Evolutionary conservation across 2,113 vertebrate species (phyloP).

Genomic region (Arizona elegans): DNA sequence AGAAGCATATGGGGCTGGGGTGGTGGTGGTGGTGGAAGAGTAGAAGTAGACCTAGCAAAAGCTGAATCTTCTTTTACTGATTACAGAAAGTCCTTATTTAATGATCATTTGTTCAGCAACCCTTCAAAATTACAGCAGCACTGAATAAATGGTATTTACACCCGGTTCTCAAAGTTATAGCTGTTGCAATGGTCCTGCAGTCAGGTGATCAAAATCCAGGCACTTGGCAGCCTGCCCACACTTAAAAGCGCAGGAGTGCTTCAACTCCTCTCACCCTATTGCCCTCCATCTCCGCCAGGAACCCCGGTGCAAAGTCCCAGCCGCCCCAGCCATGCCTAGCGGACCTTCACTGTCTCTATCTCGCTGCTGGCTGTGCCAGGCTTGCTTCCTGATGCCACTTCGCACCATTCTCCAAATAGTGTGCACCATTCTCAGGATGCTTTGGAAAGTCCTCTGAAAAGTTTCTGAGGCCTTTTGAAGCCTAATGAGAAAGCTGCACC

Average conservation of each 20-base stretch:
- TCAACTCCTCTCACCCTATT: neutral
- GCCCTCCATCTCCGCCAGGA: neutral
- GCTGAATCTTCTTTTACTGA: neutral
- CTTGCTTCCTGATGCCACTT: neutral
- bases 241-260: neutral
- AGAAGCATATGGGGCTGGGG: no score
- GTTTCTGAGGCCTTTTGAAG: neutral
- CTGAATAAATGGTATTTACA: neutral
- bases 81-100: neutral
- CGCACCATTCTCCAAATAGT: neutral
- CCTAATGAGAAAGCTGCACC: neutral
- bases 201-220: neutral
- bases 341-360: neutral
- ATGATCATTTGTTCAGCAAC: neutral
- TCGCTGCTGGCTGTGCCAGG: neutral
- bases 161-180: neutral
- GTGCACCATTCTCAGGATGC: neutral
- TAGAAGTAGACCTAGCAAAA: neutral
- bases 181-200: neutral
- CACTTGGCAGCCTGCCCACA: neutral
- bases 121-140: neutral
- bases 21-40: neutral
- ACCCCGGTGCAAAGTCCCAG: neutral
- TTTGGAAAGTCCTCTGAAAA: neutral
- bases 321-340: neutral